Base-by-base conservation (phyloP, 2,888 invertebrate genomes). In the Colletes collaris region DNA sequence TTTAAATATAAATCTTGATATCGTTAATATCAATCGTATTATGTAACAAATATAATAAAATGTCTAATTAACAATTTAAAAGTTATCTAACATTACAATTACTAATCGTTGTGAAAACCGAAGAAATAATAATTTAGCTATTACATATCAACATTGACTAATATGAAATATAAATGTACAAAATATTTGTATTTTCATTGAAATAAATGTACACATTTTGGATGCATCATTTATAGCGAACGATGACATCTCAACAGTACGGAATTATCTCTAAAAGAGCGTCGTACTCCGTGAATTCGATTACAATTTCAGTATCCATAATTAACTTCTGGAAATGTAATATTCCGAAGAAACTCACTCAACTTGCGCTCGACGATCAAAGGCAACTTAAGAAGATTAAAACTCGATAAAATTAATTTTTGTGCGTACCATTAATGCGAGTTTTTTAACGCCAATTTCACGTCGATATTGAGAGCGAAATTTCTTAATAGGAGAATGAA, bases 291-390 rank as follows among this genome's bases (percentile, higher is more conserved):
- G 19, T 13, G 11, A 56, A 63, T 37, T 70, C 13, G 44, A 55
- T 70, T 70, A 44, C 6, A 40, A 64, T 63, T 63, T 71, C 10
- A 56, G n/a, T 40, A 44, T 13, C 10, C 35, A 37, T 50, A 50
- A 71, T 64, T 64, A 40, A 49, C 56, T 71, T 40, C 37, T 19
- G 56, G 13, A 64, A 56, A 58, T 58, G 8, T n/a, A 64, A 63
- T 70, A 49, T 56, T 16, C 35, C 13, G 4, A 69, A 60, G 52
- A 69, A 69, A 44, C 59, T 70, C 53, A 37, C 35, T 53, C 16
- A 55, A 70, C 11, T 52, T 27, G 6, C 11, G 49, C 19, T 6
- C 11, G 6, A 3, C 4, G 62, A 49, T 63, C 55, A 70, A 70
- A 50, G 63, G 19, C 4, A 64, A 19, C 40, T 50, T 40, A 64